These are phyloP conservation scores for Ashinkailepas kermadecensis DNA, from an alignment of 2,888 invertebrate genomes.

Conservation along the genomic window DNA sequence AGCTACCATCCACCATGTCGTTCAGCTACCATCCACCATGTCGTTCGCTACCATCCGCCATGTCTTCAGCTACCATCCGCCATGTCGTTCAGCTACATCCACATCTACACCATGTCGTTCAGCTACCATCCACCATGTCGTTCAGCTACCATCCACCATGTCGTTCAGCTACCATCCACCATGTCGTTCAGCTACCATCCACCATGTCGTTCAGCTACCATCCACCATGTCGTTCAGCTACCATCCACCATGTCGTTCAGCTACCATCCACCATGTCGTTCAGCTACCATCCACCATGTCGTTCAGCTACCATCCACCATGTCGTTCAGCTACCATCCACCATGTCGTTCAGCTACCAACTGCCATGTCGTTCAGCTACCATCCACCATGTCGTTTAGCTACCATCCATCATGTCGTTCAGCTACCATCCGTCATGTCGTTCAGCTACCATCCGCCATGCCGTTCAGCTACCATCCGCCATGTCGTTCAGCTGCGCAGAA, in stretches of 20 bases:
- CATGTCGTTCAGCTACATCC: no score
- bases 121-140: neutral
- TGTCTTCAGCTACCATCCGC: no score
- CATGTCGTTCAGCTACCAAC: neutral
- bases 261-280: neutral
- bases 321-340: neutral
- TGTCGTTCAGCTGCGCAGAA: neutral
- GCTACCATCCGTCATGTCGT: neutral
- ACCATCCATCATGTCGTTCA: neutral
- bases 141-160: neutral
- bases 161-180: neutral
- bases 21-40: no score
- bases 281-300: neutral
- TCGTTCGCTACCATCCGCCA: no score
- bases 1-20: no score
- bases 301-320: neutral
- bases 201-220: neutral
- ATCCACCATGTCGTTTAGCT: neutral
- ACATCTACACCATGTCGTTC: no score
- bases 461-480: neutral
- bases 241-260: neutral
- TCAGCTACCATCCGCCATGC: neutral
- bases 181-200: neutral
- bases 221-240: neutral
- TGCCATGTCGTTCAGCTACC: neutral